phyloP scores from a whole-genome alignment of 1,140 invertebrate species.

The Drosophila hydei region DNA sequence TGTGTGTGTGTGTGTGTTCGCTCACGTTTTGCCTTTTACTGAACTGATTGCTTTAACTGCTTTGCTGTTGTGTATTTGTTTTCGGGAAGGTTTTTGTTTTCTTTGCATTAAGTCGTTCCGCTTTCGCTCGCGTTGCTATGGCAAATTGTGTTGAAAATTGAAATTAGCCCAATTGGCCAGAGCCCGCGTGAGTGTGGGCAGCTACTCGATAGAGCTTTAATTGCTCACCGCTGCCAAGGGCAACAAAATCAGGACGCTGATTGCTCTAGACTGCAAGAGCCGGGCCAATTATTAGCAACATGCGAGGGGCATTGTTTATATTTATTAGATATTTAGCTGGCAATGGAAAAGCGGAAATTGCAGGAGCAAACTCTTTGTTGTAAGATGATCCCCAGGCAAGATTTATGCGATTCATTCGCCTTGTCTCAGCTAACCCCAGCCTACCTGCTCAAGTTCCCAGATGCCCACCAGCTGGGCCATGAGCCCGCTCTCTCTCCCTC shows the following conservation, averaged over 20 bases:
- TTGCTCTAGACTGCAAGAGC: slow-evolving; percentile 50
- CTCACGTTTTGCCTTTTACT: slow-evolving; percentile 48
- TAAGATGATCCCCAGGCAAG: slow-evolving; percentile 60
- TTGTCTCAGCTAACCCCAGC: slow-evolving; percentile 51
- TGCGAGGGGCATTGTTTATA: slow-evolving; percentile 68
- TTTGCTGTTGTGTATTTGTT: slow-evolving; percentile 33
- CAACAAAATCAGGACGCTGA: slow-evolving; percentile 43
- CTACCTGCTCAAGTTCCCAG: background rate
- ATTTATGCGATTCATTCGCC: slow-evolving; percentile 79
- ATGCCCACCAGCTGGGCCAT: background rate
- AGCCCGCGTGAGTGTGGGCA: background rate
- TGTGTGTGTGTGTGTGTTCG: background rate
- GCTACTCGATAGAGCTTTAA: slow-evolving; percentile 20
- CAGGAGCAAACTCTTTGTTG: slow-evolving; percentile 12
- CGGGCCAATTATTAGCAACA: slow-evolving; percentile 69
- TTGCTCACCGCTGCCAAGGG: slow-evolving; percentile 5
- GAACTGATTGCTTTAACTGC: slow-evolving; percentile 72
- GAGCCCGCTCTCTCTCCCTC: background rate
- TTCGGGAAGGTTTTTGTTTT: slow-evolving; percentile 18
- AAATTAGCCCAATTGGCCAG: slow-evolving; percentile 60
- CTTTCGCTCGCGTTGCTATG: background rate
- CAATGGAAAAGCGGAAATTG: slow-evolving; percentile 61
- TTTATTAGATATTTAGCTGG: slow-evolving; percentile 65
- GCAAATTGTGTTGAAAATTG: slow-evolving; percentile 71
- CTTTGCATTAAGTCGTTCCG: slow-evolving; percentile 24